Percentiles rank a stretch among this genome's conserved stretches.
Evolutionary conservation across 1,140 invertebrate genomes (phyloP).

Genomic region (Brachionus sp.): DNA sequence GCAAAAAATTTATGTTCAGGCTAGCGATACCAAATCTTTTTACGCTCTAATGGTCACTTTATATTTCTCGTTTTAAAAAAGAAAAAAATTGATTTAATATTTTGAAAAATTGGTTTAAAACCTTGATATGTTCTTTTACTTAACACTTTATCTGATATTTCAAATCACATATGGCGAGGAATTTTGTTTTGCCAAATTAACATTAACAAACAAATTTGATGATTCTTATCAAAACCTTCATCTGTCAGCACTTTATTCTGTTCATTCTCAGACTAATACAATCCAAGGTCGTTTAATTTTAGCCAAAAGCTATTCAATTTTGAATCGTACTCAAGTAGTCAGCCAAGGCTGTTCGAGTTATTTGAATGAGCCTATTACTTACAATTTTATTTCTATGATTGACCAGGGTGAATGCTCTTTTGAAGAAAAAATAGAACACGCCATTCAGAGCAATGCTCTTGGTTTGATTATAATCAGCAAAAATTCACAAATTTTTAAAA

Average conservation of each 20-base stretch:
- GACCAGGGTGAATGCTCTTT: background rate
- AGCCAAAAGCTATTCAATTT: background rate
- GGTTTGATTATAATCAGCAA: background rate
- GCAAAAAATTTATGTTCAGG: background rate
- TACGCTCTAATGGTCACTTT: background rate
- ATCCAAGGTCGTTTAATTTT: background rate
- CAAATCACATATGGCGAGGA: background rate
- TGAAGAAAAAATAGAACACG: conserved; percentile 13
- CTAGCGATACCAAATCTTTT: background rate
- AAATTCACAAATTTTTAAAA: conserved; percentile 32
- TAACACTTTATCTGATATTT: background rate
- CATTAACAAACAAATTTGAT: background rate
- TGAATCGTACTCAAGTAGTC: background rate
- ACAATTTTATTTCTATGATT: background rate
- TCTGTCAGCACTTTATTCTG: background rate
- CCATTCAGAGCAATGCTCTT: background rate
- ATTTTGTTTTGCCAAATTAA: conserved; percentile 10
- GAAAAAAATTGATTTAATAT: background rate
- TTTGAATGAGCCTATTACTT: background rate
- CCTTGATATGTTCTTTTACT: background rate
- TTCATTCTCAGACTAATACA: background rate
- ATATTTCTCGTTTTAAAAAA: background rate
- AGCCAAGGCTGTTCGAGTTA: background rate
- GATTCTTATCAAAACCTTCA: background rate
- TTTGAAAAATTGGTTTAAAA: background rate